Conservation (phyloP, 2,113 vertebrate species). For the Argyrosomus japonicus region DNA sequence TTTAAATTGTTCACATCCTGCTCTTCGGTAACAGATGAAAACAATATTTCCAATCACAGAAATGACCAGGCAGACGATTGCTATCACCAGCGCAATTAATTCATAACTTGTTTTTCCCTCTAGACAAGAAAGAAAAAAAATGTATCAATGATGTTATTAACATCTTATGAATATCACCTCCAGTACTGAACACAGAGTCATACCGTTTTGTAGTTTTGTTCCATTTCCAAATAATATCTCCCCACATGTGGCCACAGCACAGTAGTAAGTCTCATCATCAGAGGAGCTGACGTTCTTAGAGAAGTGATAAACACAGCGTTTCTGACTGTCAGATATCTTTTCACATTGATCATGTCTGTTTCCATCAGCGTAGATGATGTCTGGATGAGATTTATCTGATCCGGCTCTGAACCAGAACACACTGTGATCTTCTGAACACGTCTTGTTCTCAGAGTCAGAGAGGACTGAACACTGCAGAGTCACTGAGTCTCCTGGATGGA, state of each 20-base stretch:
- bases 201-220: constrained; percentile 30
- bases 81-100: too few species aligned
- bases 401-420: constrained; percentile 59
- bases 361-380: constrained; percentile 14
- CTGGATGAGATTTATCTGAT: constrained; percentile 16
- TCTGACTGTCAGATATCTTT: background rate
- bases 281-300: constrained; percentile 25
- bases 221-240: constrained; percentile 32
- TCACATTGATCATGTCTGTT: background rate
- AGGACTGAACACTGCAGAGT: constrained; percentile 62
- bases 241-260: constrained; percentile 34
- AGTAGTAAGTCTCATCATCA: constrained; percentile 41
- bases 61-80: too few species aligned
- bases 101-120: too few species aligned
- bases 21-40: too few species aligned
- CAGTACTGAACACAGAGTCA: constrained; percentile 19
- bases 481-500: constrained; percentile 29
- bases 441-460: background rate
- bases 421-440: background rate
- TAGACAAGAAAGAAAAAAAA: too few species aligned
- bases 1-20: too few species aligned
- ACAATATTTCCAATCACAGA: too few species aligned
- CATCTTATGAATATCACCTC: too few species aligned
- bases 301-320: constrained; percentile 39
- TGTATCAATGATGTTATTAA: too few species aligned